Conservation (phyloP, 2,113 vertebrate species). For the Vireo altiloquus region DNA sequence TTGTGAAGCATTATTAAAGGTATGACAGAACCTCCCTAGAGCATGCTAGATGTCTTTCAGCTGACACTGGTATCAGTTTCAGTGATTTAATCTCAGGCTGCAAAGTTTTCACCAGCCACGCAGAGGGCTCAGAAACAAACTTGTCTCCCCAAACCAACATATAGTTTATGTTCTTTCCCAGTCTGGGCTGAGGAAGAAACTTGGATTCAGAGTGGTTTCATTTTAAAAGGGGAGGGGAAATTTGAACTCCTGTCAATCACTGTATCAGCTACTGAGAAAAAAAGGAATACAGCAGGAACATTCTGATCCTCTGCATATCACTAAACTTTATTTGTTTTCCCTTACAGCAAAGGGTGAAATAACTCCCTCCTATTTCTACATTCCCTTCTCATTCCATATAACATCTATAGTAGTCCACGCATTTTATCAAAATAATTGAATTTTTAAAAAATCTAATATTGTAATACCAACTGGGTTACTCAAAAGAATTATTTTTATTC, state of each 20-base stretch:
- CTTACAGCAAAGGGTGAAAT: background rate
- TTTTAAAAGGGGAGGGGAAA: background rate
- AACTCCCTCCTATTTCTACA: background rate
- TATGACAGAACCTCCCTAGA: background rate
- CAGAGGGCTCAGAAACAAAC: background rate
- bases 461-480: background rate
- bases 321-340: background rate
- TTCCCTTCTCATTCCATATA: background rate
- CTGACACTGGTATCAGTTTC: background rate
- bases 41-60: background rate
- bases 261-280: rapidly evolving
- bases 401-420: background rate
- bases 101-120: background rate
- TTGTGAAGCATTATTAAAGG: background rate
- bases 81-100: background rate
- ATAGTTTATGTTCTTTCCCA: background rate
- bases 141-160: background rate
- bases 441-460: background rate
- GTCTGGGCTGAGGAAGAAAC: background rate
- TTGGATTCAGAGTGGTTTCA: background rate
- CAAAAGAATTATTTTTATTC: background rate
- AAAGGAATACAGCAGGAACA: background rate
- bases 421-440: background rate
- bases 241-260: background rate
- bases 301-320: background rate